These are phyloP conservation scores for Dynastes grantii DNA, from an alignment of 2,888 invertebrate species.

Conservation along the genomic window DNA sequence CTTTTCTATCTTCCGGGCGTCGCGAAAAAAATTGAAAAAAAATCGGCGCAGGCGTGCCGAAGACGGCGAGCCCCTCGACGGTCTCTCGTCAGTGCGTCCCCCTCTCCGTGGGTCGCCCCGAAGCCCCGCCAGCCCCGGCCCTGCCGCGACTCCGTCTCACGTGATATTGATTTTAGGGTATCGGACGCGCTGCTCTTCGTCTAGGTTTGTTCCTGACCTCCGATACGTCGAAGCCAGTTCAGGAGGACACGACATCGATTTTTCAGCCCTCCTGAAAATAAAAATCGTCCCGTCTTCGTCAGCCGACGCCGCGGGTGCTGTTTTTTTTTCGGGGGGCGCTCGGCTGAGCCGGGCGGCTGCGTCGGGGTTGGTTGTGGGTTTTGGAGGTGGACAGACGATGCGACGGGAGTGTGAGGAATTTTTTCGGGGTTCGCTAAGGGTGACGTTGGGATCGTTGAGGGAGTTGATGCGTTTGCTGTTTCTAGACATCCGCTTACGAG, in stretches of 20 bases:
- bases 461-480: too few species aligned
- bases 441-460: too few species aligned
- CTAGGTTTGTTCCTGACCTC: slow-evolving; percentile 65
- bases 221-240: slow-evolving; percentile 67
- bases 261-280: slow-evolving; percentile 55
- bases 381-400: too few species aligned
- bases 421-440: too few species aligned
- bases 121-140: slow-evolving; percentile 58
- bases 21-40: slow-evolving; percentile 34
- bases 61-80: slow-evolving; percentile 18
- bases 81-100: slow-evolving; percentile 6
- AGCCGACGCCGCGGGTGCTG: slow-evolving; percentile 49
- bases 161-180: slow-evolving; percentile 65
- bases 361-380: too few species aligned
- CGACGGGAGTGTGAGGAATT: too few species aligned
- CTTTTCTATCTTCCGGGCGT: slow-evolving; percentile 47
- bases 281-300: slow-evolving; percentile 44
- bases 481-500: too few species aligned
- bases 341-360: not conserved
- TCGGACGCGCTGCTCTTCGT: slow-evolving; percentile 53
- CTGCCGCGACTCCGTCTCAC: slow-evolving; percentile 61
- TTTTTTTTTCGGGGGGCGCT: slow-evolving; percentile 22
- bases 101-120: slow-evolving; percentile 53
- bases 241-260: slow-evolving; percentile 67
- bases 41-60: slow-evolving; percentile 44